A percentile compares a stretch with the other conserved stretches of the same genome.
Conservation (phyloP, 1,140 invertebrate genomes). For the Pantala flavescens region DNA sequence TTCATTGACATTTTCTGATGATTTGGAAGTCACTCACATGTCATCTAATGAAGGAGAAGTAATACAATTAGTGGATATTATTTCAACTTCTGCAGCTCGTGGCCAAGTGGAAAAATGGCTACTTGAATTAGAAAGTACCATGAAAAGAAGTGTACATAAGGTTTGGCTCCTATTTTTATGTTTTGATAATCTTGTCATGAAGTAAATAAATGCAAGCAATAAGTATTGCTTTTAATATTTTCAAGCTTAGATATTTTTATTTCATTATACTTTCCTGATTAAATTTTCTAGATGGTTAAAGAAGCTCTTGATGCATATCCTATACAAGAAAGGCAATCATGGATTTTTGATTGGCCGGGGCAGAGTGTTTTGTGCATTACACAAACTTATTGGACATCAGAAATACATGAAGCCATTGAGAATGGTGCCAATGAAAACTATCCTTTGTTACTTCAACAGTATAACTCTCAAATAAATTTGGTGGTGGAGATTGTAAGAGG, state of each 20-base stretch:
- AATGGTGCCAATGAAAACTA: conserved; percentile 31
- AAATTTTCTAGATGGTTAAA: conserved; percentile 34
- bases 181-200: conserved; percentile 43
- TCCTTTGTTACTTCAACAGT: conserved; percentile 42
- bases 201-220: too few species aligned
- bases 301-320: conserved; percentile 54
- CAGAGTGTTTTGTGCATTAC: conserved; percentile 80
- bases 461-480: conserved; percentile 63
- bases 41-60: conserved; percentile 80
- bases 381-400: conserved; percentile 78
- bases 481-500: conserved; percentile 81
- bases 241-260: background rate
- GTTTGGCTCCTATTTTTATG: conserved; percentile 32
- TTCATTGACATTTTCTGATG: conserved; percentile 72
- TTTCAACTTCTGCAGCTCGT: conserved; percentile 77
- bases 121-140: conserved; percentile 75
- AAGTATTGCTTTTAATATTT: background rate
- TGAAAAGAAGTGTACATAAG: conserved; percentile 80
- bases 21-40: conserved; percentile 81
- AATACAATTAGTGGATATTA: conserved; percentile 62
- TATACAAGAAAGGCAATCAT: conserved; percentile 51
- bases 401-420: conserved; percentile 63
- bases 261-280: background rate
- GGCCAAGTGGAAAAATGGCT: conserved; percentile 98
- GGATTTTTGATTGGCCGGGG: conserved; percentile 82